Evolutionary conservation across 1,140 invertebrate genomes (phyloP).

Genomic region (Pseudomyrmex concolor): DNA sequence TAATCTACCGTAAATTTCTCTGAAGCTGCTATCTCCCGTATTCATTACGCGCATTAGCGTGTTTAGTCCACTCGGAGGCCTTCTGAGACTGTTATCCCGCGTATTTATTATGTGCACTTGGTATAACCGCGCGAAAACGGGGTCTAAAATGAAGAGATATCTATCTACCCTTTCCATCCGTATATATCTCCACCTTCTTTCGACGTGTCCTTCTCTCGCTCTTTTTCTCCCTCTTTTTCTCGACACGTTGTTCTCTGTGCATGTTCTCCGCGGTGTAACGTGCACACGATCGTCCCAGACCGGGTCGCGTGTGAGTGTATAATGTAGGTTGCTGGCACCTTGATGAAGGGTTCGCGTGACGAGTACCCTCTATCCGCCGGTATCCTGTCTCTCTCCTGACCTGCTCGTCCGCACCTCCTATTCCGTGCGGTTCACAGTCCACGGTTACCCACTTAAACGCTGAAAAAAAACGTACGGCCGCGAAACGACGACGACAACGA

Average conservation of each 20-base stretch:
- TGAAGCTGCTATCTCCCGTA: constrained; percentile 16
- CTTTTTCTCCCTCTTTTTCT: constrained; percentile 57
- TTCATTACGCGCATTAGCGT: constrained; percentile 50
- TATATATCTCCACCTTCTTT: constrained; percentile 38
- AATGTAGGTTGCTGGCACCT: constrained; percentile 80
- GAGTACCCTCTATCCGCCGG: constrained; percentile 79
- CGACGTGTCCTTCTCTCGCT: constrained; percentile 60
- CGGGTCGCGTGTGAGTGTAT: constrained; percentile 79
- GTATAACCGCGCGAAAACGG: constrained; percentile 57
- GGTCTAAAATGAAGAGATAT: constrained; percentile 65
- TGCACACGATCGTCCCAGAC: constrained; percentile 67
- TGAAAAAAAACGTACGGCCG: constrained; percentile 68
- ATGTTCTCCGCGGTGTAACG: constrained; percentile 67
- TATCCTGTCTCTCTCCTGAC: constrained; percentile 83
- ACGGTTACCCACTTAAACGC: constrained; percentile 69
- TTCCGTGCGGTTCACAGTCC: constrained; percentile 64
- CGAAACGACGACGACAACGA: constrained; percentile 22
- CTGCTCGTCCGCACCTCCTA: constrained; percentile 81
- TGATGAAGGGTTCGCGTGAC: constrained; percentile 85
- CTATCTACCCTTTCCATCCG: constrained; percentile 37
- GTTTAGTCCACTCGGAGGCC: constrained; percentile 44
- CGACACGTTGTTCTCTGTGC: constrained; percentile 55
- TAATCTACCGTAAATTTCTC: neutral
- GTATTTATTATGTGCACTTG: constrained; percentile 58
- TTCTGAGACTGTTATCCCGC: constrained; percentile 51